Evolutionary conservation across 2,888 invertebrate genomes (phyloP), one percentile per base, ranked within the genome.

Genomic region (Metacarcinus magister): DNA sequence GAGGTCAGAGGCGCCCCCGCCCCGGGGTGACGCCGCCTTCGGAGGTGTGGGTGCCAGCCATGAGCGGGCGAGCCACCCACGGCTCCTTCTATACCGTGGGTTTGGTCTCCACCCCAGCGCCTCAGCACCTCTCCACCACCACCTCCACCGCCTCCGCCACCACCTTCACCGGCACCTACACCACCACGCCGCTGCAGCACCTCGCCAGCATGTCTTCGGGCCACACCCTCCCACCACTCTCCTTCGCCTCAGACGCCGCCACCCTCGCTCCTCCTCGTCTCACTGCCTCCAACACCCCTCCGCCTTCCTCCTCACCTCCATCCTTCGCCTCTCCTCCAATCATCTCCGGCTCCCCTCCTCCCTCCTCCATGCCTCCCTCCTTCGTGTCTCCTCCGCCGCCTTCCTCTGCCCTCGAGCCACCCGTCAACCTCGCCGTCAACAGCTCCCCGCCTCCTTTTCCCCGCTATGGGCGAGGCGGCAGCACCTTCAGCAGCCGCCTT

Each of bases 181-280:
- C 96, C 90, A 97, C 97, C 95, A 97, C 97, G 13, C 97, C 97
- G 2, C 96, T 96, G 46, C 96, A 96, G n/a, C 96, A 97, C 60
- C 95, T 97, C 32, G 96, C 97, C 89, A 96, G 95, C 92, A 96
- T 97, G 92, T 96, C 97, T 23, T 96, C 97, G 39, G 96, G 97
- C 48, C 96, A 96, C 93, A 95, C 93, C 13, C 95, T 92, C 92
- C 94, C 87, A 23, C 90, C 90, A 23, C 32, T 92, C 46, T 46
- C 93, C 23, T 89, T 39, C 89, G n/a, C n/a, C 92, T 44, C 90
- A 67, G 67, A 95, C 60, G 93, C 95, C 13, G 75, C 92, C 44
- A 75, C 95, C 5, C 60, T 75, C 19, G 90, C 90, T 60, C 67
- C 91, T 44, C 60, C 91, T 16, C 91, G 60, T 23, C 67, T 67